Conservation (phyloP, 1,140 invertebrate genomes). For the Tenebrio molitor region DNA sequence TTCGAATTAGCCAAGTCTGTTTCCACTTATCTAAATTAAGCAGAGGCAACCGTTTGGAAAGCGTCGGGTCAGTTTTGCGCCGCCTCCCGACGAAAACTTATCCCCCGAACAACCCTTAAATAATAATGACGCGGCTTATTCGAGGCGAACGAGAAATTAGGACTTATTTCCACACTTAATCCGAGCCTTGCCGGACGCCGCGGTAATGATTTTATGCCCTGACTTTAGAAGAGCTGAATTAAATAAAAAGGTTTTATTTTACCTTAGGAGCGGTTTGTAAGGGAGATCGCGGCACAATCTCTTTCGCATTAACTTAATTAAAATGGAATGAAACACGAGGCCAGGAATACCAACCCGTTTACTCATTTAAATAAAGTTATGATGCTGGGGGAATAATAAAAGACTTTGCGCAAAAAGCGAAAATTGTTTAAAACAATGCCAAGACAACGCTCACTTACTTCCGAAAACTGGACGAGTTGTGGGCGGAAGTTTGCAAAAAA, state of each 20-base stretch:
- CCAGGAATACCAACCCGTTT: conserved; percentile 7
- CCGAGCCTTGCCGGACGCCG: background rate
- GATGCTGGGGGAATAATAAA: conserved; percentile 20
- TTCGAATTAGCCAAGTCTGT: conserved; percentile 24
- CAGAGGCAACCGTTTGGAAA: background rate
- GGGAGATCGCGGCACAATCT: conserved; percentile 23
- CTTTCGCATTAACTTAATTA: conserved; percentile 34
- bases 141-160: no score
- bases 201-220: conserved; percentile 1
- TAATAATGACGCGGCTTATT: conserved; percentile 17
- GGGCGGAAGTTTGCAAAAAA: no score
- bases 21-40: conserved; percentile 34
- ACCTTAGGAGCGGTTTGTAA: conserved; percentile 8
- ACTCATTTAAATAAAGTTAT: conserved; percentile 11
- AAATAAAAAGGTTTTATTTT: conserved; percentile 30
- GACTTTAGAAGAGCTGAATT: conserved; percentile 11
- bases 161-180: no score
- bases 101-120: background rate
- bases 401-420: background rate
- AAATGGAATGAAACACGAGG: conserved; percentile 31
- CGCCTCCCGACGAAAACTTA: background rate
- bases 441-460: background rate
- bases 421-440: background rate
- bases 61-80: conserved; percentile 1
- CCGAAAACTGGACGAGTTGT: no score